Base-by-base conservation (phyloP, 2,113 vertebrate genomes). In the Cepphus grylle region DNA sequence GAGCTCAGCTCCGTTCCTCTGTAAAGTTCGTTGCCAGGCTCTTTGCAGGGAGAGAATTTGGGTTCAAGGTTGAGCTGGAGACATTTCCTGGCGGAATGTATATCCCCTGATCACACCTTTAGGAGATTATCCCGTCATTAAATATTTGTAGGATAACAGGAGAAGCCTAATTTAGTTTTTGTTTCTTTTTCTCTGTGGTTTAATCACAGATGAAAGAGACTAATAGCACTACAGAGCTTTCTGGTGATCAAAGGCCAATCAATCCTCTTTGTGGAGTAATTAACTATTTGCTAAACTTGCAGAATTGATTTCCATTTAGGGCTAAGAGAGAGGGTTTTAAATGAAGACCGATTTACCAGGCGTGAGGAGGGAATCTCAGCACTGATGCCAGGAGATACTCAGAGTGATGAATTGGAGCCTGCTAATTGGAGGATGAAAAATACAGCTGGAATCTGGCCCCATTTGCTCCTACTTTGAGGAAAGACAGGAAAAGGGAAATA, bases 201-300 rank as follows among this genome's bases (percentile, higher is more conserved):
- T 98, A 99, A 98, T 98, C 98, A 98, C 98, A 98, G 97, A 99
- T 98, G 98, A 99, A 99, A 98, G 98, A 99, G 98, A 98, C 97
- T 98, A 98, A 98, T 99, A 98, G 97, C 98, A 98, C 98, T 96
- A 97, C 97, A 97, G 98, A 98, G 97, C 97, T 98, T 98, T 97
- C 98, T 98, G 98, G 97, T 98, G 98, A 98, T 98, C 97, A 98
- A 98, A 97, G 98, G 97, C 97, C 98, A 98, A 98, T 99, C 98
- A 99, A 98, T 99, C 98, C 97, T 98, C 98, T 98, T 98, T 98
- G 98, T 98, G 98, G 98, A 98, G 98, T 99, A 99, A 99, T 99
- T 99, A 99, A 99, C 98, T 98, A 98, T 99, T 99, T 99, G 98
- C 99, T 99, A 98, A 99, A 99, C 98, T 99, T 98, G 98, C 98